Percentiles rank a stretch among this genome's conserved stretches.
Evolutionary conservation across 2,888 invertebrate species (phyloP).

Genomic region (Sphecodes monilicornis): DNA sequence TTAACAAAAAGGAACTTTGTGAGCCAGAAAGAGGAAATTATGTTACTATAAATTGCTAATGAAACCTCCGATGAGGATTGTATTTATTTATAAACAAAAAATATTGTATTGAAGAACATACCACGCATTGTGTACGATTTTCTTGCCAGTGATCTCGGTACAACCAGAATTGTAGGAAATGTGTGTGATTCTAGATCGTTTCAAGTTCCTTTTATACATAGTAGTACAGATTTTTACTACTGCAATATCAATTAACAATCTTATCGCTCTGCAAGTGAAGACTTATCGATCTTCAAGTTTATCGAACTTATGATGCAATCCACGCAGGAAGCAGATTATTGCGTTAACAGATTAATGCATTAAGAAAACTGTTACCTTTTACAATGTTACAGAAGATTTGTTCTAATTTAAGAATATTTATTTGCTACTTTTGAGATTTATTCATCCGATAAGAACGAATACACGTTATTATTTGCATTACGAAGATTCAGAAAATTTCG

Average conservation of each 20-base stretch:
- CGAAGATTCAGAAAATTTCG: too few species aligned
- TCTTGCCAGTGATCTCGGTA: neutral
- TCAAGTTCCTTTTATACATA: neutral
- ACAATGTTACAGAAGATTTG: neutral
- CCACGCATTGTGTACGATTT: neutral
- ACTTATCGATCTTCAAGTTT: neutral
- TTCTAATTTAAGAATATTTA: neutral
- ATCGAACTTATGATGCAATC: neutral
- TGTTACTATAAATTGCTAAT: neutral
- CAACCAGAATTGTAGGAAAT: neutral
- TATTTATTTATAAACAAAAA: neutral
- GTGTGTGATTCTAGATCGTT: neutral
- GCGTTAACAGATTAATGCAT: neutral
- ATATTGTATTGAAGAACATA: neutral
- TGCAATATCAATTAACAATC: neutral
- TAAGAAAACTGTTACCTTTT: neutral
- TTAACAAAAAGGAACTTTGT: too few species aligned
- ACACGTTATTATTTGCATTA: too few species aligned
- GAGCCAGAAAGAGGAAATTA: too few species aligned
- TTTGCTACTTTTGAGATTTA: neutral
- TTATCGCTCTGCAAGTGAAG: neutral
- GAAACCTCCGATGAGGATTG: neutral
- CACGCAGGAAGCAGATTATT: neutral
- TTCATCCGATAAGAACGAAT: neutral
- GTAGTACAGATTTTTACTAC: neutral